A percentile compares a stretch with the other conserved stretches of the same genome.
These are phyloP conservation scores for Ochropacha duplaris DNA, from an alignment of 2,888 invertebrate genomes.

Conservation along the genomic window DNA sequence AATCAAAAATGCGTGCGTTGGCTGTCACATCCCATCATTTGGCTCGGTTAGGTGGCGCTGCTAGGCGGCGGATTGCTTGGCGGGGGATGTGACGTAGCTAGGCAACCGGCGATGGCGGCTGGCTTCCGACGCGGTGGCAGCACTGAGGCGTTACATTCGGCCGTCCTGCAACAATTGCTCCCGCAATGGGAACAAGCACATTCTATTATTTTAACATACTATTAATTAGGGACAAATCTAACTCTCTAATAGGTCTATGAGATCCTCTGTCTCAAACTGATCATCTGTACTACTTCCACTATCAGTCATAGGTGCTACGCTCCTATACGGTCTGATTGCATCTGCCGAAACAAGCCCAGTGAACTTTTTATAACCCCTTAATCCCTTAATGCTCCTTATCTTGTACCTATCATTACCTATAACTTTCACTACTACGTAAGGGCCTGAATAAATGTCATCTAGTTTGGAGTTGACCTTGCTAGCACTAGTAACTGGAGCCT, in stretches of 20 bases:
- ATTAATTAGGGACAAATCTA: slow-evolving; percentile 7
- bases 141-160: slow-evolving; percentile 13
- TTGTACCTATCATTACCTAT: slow-evolving; percentile 32
- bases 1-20: too few relatives aligned
- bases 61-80: too few relatives aligned
- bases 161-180: slow-evolving; percentile 28
- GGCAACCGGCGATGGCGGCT: too few relatives aligned
- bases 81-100: too few relatives aligned
- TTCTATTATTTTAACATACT: too few relatives aligned
- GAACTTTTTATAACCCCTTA: slow-evolving; percentile 27
- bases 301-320: slow-evolving; percentile 19
- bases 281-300: slow-evolving; percentile 28
- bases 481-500: slow-evolving; percentile 15
- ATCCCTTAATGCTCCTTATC: slow-evolving; percentile 29
- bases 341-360: slow-evolving; percentile 20
- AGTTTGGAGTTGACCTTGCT: slow-evolving; percentile 22
- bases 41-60: too few relatives aligned
- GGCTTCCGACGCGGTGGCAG: too few relatives aligned
- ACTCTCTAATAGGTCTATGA: slow-evolving; percentile 22
- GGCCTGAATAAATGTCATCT: slow-evolving; percentile 29
- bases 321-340: slow-evolving; percentile 19
- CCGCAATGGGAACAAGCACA: slow-evolving; percentile 15
- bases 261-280: slow-evolving; percentile 27
- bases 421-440: slow-evolving; percentile 25
- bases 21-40: too few relatives aligned